These are phyloP conservation scores for Aldabrachelys gigantea DNA, from an alignment of 2,113 vertebrate genomes.

Conservation along the genomic window DNA sequence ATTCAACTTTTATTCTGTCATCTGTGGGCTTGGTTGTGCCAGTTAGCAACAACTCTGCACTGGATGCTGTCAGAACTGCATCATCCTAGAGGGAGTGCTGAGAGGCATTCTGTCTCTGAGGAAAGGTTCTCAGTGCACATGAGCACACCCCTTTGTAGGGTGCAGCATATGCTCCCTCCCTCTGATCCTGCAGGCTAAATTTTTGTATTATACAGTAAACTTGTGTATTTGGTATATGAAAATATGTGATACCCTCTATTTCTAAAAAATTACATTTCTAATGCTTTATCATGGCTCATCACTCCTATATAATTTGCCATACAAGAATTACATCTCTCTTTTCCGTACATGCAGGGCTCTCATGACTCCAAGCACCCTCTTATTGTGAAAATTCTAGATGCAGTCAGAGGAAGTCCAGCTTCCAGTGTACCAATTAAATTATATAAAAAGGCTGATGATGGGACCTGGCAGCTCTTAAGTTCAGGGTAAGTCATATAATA, in stretches of 20 bases:
- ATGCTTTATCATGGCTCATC: background rate
- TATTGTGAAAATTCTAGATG: constrained; percentile 86
- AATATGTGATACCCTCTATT: accelerated
- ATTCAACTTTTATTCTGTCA: background rate
- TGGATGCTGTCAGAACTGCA: background rate
- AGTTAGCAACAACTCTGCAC: background rate
- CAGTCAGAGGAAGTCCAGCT: constrained; percentile 85
- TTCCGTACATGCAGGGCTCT: constrained; percentile 60
- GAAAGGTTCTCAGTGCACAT: accelerated
- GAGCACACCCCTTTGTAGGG: background rate
- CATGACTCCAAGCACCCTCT: constrained; percentile 80
- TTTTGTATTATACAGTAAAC: background rate
- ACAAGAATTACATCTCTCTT: background rate
- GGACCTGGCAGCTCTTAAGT: constrained; percentile 79
- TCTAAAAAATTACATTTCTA: background rate
- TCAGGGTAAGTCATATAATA: constrained; percentile 78
- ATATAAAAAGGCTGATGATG: constrained; percentile 72
- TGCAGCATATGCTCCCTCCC: background rate
- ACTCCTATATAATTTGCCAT: background rate
- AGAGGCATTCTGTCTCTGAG: background rate
- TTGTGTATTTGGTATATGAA: background rate
- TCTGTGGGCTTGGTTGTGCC: background rate
- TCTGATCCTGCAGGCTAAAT: background rate
- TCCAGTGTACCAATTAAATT: constrained; percentile 78
- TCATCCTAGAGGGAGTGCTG: background rate